phyloP scores from a whole-genome alignment of 2,797 vertebrate species.

The Sphenodon punctatus region DNA sequence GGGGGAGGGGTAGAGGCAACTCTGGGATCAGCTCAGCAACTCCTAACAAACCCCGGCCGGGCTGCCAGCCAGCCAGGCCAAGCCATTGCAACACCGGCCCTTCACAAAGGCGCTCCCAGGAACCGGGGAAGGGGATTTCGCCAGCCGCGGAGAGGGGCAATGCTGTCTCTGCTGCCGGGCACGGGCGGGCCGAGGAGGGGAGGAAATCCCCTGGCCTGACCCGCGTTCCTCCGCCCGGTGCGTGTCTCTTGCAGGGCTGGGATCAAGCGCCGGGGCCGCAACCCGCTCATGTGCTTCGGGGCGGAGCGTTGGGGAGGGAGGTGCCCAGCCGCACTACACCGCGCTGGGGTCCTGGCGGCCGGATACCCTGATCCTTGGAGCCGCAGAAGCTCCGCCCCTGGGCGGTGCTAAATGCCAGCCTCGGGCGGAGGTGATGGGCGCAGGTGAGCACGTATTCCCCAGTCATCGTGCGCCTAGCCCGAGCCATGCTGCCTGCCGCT shows the following conservation, averaged over 20 bases:
- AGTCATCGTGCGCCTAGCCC: neutral
- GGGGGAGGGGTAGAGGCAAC: no score
- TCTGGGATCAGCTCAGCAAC: no score
- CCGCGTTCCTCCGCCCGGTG: no score
- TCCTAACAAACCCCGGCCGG: neutral
- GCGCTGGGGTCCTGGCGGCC: neutral
- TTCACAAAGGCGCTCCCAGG: no score
- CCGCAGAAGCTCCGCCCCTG: neutral
- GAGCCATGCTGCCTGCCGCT: constrained; percentile 47
- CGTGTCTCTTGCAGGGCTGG: no score
- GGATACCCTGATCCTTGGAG: no score
- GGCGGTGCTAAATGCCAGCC: neutral
- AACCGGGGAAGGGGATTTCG: no score
- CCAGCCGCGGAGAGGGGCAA: no score
- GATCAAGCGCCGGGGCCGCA: no score
- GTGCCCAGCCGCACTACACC: no score
- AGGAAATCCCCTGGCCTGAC: neutral
- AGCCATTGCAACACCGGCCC: neutral
- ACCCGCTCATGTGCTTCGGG: no score
- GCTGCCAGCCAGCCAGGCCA: neutral
- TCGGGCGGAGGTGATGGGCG: neutral
- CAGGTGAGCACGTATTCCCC: neutral
- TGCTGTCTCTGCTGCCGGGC: no score
- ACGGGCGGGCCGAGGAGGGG: neutral
- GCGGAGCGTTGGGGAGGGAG: neutral